Conservation (phyloP, 2,888 invertebrate genomes). For the Subacronicta megacephala region DNA sequence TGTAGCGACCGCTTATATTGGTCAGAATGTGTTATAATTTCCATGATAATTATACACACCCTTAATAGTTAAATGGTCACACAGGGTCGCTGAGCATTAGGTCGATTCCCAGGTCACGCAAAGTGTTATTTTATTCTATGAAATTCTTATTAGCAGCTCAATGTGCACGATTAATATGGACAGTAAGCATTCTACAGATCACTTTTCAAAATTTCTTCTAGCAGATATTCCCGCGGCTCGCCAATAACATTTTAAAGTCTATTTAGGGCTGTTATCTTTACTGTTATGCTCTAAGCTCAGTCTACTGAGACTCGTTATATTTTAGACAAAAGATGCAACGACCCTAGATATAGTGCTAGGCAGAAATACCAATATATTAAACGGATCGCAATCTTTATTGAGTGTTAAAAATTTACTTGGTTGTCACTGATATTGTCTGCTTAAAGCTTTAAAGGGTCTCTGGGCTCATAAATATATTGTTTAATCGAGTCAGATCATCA, state of each 20-base stretch:
- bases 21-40: no score
- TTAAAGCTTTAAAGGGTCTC: background rate
- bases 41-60: background rate
- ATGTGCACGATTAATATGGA: no score
- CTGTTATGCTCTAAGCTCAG: conserved; percentile 58
- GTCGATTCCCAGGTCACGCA: no score
- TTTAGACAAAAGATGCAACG: conserved; percentile 63
- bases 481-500: background rate
- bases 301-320: conserved; percentile 50
- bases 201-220: conserved; percentile 39
- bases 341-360: conserved; percentile 42
- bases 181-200: no score
- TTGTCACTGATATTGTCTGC: background rate
- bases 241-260: conserved; percentile 73
- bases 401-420: conserved; percentile 11
- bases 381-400: conserved; percentile 16
- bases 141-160: no score
- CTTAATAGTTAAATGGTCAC: no score
- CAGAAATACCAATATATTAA: conserved; percentile 32
- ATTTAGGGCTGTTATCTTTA: conserved; percentile 66
- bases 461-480: background rate
- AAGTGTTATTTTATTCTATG: no score
- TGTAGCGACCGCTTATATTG: conserved; percentile 32
- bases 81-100: no score
- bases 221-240: conserved; percentile 45